Evolutionary conservation across 2,113 vertebrate species (phyloP), one percentile per base, ranked within the genome.

Genomic region (Centropus bengalensis): DNA sequence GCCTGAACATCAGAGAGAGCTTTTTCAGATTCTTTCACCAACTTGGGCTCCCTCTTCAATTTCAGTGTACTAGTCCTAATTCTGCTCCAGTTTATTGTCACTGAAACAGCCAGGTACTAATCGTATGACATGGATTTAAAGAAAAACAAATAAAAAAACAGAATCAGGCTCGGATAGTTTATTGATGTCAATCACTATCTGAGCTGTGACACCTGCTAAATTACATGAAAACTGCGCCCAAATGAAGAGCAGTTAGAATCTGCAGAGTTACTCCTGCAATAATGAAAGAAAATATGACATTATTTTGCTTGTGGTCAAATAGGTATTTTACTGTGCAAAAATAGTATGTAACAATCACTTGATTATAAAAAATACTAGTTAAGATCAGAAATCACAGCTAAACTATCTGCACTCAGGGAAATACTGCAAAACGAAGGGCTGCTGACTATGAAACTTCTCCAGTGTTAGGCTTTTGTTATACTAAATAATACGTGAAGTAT

Each of bases 91-190:
- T 28, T 32, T 73, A 23, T 8, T 54, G 36, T 19, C 23, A 18
- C 26, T 85, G 70, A 77, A 79, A 67, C 5, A 60, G 9, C 22
- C 74, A 63, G 12, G 21, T 56, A 55, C 14, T 8, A 63, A 13
- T 14, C 22, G 30, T 5, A 28, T 2, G 8, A 49, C 10, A 51
- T 6, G 26, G 63, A 59, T 4, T 69, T 5, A 51, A 82, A 79
- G 86, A 17, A 5, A 9, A 23, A 36, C 36, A 36, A 36, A 36
- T 36, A 36, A 36, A 36, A 36, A 36, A 36, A 36, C 36, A 36
- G 36, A 36, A 0, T 60, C 1, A 5, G 52, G 17, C 32, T 86
- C 5, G 5, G 28, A 27, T 63, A 74, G 58, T n/a, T 3, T 36
- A 51, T 30, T 2, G 1, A n/a, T 40, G 44, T 49, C 67, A 69